Conservation (phyloP, 2,797 vertebrate genomes). For the Betta splendens region DNA sequence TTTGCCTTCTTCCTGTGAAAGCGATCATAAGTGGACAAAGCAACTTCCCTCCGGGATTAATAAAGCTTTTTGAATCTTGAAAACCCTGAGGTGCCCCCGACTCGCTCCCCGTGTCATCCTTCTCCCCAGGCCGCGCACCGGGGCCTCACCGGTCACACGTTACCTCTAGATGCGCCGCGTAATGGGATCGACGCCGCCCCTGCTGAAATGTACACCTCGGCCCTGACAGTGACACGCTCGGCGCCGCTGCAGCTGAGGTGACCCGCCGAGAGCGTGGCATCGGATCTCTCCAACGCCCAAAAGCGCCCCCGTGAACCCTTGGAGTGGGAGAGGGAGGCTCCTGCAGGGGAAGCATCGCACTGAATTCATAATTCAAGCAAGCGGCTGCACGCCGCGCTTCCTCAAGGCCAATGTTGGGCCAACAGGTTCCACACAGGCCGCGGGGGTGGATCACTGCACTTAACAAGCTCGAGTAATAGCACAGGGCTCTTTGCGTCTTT, state of each 20-base stretch:
- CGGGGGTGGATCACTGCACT: constrained; percentile 2
- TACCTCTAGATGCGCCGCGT: constrained; percentile 43
- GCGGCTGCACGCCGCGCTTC: constrained; percentile 53
- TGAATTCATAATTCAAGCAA: constrained; percentile 68
- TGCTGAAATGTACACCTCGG: constrained; percentile 77
- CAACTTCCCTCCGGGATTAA: no score
- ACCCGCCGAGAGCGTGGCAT: constrained; percentile 1
- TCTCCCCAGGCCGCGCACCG: constrained; percentile 19
- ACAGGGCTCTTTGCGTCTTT: constrained; percentile 37
- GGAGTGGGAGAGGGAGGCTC: not conserved
- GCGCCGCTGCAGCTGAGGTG: not conserved
- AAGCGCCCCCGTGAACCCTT: constrained; percentile 11
- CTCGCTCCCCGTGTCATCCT: constrained; percentile 27
- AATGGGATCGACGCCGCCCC: constrained; percentile 67
- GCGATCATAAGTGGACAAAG: no score
- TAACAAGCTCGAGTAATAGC: constrained; percentile 17
- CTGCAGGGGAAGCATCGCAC: constrained; percentile 48
- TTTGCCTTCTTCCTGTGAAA: no score
- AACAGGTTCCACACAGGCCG: not conserved
- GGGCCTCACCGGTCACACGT: constrained; percentile 44
- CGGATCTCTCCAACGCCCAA: not conserved
- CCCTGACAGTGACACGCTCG: constrained; percentile 32
- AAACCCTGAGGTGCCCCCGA: constrained; percentile 14
- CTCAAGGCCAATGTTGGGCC: constrained; percentile 57
- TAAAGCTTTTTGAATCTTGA: no score